phyloP scores from a whole-genome alignment of 2,797 vertebrate genomes.

The Poeciliopsis infans region DNA sequence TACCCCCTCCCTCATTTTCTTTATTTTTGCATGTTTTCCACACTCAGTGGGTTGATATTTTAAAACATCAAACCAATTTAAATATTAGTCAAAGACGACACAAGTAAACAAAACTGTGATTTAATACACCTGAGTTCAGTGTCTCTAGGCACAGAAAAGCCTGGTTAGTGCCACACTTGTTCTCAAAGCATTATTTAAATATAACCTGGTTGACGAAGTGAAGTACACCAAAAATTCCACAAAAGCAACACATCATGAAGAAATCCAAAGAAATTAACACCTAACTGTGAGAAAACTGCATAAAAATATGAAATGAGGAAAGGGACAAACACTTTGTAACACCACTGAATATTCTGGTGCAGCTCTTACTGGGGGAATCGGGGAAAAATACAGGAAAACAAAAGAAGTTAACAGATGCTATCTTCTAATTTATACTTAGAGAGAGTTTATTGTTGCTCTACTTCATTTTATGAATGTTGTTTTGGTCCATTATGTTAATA shows the following conservation, averaged over 20 bases:
- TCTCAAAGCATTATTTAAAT: background rate
- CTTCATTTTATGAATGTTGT: background rate
- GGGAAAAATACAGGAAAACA: conserved; percentile 1
- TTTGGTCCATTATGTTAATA: conserved; percentile 2
- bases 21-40: background rate
- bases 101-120: background rate
- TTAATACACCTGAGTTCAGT: background rate
- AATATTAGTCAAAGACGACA: background rate
- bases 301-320: background rate
- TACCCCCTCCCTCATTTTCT: background rate
- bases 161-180: background rate
- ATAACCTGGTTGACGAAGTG: background rate
- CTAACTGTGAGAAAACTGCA: background rate
- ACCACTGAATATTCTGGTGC: background rate
- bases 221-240: background rate
- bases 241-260: background rate
- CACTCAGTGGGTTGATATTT: background rate
- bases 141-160: background rate
- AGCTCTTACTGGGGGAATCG: conserved; percentile 28
- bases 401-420: background rate
- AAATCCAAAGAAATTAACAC: background rate
- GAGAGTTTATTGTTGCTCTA: background rate
- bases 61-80: background rate
- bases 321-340: background rate
- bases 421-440: background rate